Conservation (phyloP, 64 coral and sea anemone genomes). For the Cladopsammia gracilis region DNA sequence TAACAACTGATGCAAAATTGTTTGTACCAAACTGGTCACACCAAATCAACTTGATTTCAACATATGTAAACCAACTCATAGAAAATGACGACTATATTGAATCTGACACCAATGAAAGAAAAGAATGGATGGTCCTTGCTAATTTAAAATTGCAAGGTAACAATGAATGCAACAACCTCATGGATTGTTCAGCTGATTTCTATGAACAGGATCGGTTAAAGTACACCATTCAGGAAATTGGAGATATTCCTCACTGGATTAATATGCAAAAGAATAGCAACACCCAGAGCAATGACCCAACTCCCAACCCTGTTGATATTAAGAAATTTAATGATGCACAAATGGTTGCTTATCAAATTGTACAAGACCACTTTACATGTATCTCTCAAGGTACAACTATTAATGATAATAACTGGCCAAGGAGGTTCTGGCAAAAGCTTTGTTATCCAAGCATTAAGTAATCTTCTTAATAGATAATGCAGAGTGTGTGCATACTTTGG, state of each 20-base stretch:
- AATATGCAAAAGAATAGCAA: slow-evolving; percentile 55
- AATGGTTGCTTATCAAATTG: too few species aligned
- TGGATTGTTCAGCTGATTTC: slow-evolving; percentile 40
- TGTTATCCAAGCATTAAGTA: too few species aligned
- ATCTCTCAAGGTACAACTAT: too few species aligned
- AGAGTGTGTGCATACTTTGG: too few species aligned
- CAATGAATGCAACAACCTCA: not conserved
- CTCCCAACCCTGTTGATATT: slow-evolving; percentile 33
- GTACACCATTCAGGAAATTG: slow-evolving; percentile 68
- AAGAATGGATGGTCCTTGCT: slow-evolving; percentile 61
- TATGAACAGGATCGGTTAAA: slow-evolving; percentile 56
- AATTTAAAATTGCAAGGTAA: slow-evolving; percentile 45
- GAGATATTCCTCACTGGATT: slow-evolving; percentile 66
- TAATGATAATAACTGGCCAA: too few species aligned
- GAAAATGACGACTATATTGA: too few species aligned
- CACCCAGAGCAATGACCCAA: slow-evolving; percentile 25
- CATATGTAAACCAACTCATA: slow-evolving; percentile 34
- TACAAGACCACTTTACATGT: too few species aligned
- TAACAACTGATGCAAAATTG: too few species aligned
- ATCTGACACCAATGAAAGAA: slow-evolving; percentile 42
- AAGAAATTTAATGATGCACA: slow-evolving; percentile 51
- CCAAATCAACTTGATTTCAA: slow-evolving; percentile 68
- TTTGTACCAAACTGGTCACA: too few species aligned
- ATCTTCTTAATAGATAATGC: too few species aligned
- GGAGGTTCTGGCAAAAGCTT: too few species aligned